A percentile compares a stretch with the other conserved stretches of the same genome.
Evolutionary conservation across 2,888 invertebrate genomes (phyloP).

Genomic region (Dryococelus australis): DNA sequence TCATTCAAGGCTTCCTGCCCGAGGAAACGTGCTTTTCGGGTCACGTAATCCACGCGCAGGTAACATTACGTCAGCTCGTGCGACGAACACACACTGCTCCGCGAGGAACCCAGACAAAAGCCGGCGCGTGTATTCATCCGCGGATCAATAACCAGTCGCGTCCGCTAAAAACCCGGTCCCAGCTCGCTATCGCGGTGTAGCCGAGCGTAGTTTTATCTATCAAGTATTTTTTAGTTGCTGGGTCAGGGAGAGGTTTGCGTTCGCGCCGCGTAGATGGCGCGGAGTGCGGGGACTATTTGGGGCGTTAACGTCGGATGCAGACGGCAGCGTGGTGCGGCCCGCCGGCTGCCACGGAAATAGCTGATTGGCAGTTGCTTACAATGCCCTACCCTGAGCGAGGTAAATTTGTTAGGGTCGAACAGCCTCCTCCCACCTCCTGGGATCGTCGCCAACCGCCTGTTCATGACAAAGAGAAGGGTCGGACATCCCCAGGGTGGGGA

Average conservation of each 20-base stretch:
- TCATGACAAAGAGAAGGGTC: not conserved
- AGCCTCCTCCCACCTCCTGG: constrained; percentile 41
- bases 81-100: constrained; percentile 38
- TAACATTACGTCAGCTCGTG: constrained; percentile 40
- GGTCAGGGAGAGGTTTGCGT: not conserved
- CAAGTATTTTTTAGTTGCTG: not conserved
- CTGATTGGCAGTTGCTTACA: constrained; percentile 47
- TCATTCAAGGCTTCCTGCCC: constrained; percentile 36
- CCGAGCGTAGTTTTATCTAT: not conserved
- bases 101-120: constrained; percentile 31
- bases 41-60: constrained; percentile 25
- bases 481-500: too few relatives aligned
- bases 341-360: constrained; percentile 44
- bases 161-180: not conserved
- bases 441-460: constrained; percentile 37
- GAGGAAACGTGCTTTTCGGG: not conserved
- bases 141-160: constrained; percentile 40
- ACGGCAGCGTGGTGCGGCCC: constrained; percentile 41
- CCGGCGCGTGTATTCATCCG: constrained; percentile 40
- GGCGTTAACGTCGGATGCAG: constrained; percentile 43
- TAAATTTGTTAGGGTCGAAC: constrained; percentile 39
- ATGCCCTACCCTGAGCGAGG: constrained; percentile 44
- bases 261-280: not conserved
- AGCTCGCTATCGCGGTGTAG: not conserved
- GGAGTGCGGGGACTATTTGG: constrained; percentile 43